Evolutionary conservation across 2,797 vertebrate genomes (phyloP), one percentile per base, ranked within the genome.

Genomic region (Notolepis coatsorum): DNA sequence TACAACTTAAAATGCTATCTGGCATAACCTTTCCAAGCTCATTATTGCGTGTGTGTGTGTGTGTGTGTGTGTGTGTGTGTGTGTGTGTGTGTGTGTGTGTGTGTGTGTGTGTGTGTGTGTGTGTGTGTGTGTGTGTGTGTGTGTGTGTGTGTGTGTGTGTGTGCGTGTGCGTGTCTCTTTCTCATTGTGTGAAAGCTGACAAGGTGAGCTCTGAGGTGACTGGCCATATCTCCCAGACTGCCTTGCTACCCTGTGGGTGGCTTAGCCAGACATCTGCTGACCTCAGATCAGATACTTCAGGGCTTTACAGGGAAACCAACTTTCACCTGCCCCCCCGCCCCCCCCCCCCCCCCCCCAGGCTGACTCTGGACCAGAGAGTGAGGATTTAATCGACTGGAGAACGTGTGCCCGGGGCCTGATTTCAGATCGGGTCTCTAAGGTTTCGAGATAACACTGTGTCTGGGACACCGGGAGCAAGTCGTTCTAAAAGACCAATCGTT

Each of bases 191-290:
- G 20, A 42, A 35, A 50, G 20, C 48, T 73, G 81, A 88, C 81
- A 83, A 88, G 78, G 66, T 81, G 80, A 81, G 70, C 73, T 77
- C 71, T 67, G 71, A 78, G 83, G 84, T 88, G 60, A 61, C 51
- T 42, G 55, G 59, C 46, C 24, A 3, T 75, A 86, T 83, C 80
- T 79, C 4, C 18, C 70, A 81, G 83, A 80, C 79, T 70, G 66
- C 31, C 66, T 53, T 13, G 41, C 61, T 65, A 59, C 79, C 83
- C 81, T 65, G 68, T 72, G 76, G 85, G 75, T 67, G 70, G 53
- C 84, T 79, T 69, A 63, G 75, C 59, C 66, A 83, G 80, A 79
- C 69, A 80, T 84, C 69, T 70, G 60, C 71, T 83, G 73, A 82
- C 82, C 73, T 77, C 48, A 41, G 60, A 79, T 77, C 59, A 67